These are phyloP conservation scores for Elachura formosa DNA, from an alignment of 2,113 vertebrate species.

Conservation along the genomic window DNA sequence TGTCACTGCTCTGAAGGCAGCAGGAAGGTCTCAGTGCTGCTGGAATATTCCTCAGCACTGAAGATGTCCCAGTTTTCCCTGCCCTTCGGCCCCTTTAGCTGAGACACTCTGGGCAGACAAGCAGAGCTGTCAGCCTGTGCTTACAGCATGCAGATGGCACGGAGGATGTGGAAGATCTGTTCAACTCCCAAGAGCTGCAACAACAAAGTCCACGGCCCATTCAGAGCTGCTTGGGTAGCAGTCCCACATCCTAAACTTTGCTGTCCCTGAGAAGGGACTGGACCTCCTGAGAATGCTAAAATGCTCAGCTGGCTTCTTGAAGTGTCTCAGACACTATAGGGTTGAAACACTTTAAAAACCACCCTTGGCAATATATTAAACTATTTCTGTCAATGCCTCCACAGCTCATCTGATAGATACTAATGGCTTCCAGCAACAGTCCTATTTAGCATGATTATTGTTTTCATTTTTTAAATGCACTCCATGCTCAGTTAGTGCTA, in stretches of 20 bases:
- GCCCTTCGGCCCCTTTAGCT: background rate
- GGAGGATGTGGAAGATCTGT: background rate
- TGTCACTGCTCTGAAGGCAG: background rate
- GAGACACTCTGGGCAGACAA: background rate
- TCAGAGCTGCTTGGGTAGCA: background rate
- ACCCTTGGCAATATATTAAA: constrained; percentile 36
- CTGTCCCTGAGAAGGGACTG: background rate
- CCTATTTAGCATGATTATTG: constrained; percentile 66
- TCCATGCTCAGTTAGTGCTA: constrained; percentile 62
- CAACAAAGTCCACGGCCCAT: background rate
- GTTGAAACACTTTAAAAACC: constrained; percentile 21
- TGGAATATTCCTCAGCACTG: background rate
- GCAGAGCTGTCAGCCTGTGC: background rate
- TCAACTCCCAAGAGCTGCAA: background rate
- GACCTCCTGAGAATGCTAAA: background rate
- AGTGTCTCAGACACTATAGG: background rate
- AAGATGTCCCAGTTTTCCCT: background rate
- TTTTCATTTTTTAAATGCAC: constrained; percentile 65
- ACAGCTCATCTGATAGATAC: constrained; percentile 55
- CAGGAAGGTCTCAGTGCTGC: background rate
- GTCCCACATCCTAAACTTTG: background rate
- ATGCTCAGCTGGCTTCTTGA: background rate
- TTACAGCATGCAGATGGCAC: background rate
- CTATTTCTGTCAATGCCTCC: constrained; percentile 54
- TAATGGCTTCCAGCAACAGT: constrained; percentile 58